phyloP scores from a whole-genome alignment of 2,113 vertebrate species.

The Menidia beryllina region DNA sequence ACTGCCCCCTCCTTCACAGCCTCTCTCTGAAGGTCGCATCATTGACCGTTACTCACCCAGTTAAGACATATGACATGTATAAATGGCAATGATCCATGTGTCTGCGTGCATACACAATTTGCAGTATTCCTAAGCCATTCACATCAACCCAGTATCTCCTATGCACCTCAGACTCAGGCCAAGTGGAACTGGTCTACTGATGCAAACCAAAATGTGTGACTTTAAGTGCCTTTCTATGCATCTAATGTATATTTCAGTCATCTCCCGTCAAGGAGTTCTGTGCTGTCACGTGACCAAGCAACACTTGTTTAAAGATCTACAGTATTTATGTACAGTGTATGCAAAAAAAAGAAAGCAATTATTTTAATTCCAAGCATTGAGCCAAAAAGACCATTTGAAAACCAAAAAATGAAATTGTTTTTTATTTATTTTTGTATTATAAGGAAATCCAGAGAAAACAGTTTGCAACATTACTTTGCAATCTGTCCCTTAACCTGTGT shows the following conservation, averaged over 20 bases:
- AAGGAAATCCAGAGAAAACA: conserved; percentile 76
- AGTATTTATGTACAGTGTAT: conserved; percentile 80
- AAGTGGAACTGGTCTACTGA: conserved; percentile 62
- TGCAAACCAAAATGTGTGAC: conserved; percentile 71
- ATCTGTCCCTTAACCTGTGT: conserved; percentile 81
- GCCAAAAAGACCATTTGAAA: conserved; percentile 81
- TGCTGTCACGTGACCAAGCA: conserved; percentile 76
- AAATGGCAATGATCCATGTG: conserved; percentile 53
- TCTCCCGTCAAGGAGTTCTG: conserved; percentile 69
- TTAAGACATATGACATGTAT: conserved; percentile 75
- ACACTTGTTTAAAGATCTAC: conserved; percentile 71
- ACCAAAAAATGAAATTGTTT: conserved; percentile 77
- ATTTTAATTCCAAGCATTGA: conserved; percentile 71
- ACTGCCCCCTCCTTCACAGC: conserved; percentile 81
- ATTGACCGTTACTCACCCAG: conserved; percentile 94
- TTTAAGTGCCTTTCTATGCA: conserved; percentile 82
- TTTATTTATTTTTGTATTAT: conserved; percentile 80
- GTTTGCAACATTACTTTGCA: conserved; percentile 71
- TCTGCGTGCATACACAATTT: conserved; percentile 70
- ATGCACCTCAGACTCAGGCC: conserved; percentile 79
- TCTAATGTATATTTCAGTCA: conserved; percentile 70
- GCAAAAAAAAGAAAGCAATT: conserved; percentile 57
- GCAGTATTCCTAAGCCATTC: conserved; percentile 81
- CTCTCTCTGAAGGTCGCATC: conserved; percentile 85
- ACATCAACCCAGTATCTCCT: conserved; percentile 78